These are phyloP conservation scores for Periophthalmodon schlosseri DNA, from an alignment of 2,113 vertebrate species.

Conservation along the genomic window DNA sequence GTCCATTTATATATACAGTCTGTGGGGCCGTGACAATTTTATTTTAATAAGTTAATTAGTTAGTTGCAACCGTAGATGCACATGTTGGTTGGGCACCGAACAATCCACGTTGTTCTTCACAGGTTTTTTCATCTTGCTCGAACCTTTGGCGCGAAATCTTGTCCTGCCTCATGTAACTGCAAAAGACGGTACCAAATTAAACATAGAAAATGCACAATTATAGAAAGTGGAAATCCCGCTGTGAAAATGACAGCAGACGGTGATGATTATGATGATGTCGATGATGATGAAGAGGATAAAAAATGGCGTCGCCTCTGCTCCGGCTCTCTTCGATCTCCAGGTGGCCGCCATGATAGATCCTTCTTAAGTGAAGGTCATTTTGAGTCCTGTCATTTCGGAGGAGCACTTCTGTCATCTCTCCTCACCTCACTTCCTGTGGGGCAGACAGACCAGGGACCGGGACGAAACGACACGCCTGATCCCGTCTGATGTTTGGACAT, in stretches of 20 bases:
- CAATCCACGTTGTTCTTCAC: too few relatives aligned
- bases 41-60: too few relatives aligned
- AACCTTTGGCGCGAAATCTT: too few relatives aligned
- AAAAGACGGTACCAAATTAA: not conserved
- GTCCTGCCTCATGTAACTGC: not conserved
- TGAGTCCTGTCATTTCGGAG: slow-evolving; percentile 64
- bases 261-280: not conserved
- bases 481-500: slow-evolving; percentile 18
- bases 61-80: too few relatives aligned
- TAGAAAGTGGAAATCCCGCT: not conserved
- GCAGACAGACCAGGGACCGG: slow-evolving; percentile 23
- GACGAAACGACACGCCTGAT: slow-evolving; percentile 31
- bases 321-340: slow-evolving; percentile 62
- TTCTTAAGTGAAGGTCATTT: slow-evolving; percentile 72
- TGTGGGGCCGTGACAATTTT: too few relatives aligned
- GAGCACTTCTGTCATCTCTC: slow-evolving; percentile 57
- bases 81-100: too few relatives aligned
- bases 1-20: too few relatives aligned
- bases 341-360: slow-evolving; percentile 66
- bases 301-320: slow-evolving; percentile 29
- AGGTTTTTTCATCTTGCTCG: too few relatives aligned
- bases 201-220: not conserved
- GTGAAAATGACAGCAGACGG: slow-evolving; percentile 23
- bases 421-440: slow-evolving; percentile 43
- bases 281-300: slow-evolving; percentile 14